These are phyloP conservation scores for Hemicrepidius hirtus DNA, from an alignment of 2,888 invertebrate species.

Conservation along the genomic window DNA sequence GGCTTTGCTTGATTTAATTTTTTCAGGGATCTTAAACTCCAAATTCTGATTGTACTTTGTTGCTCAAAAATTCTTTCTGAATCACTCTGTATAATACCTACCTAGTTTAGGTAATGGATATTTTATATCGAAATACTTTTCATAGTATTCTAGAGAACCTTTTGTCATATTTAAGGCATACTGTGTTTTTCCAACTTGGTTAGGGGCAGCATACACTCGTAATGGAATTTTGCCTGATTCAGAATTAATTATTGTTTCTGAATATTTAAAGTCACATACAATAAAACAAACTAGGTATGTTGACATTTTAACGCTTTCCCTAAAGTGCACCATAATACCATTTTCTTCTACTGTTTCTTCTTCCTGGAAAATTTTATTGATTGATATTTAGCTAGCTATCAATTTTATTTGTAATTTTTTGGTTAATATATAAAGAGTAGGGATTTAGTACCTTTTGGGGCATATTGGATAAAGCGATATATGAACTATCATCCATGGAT, in stretches of 20 bases:
- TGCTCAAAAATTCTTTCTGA: too few relatives aligned
- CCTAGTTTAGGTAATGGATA: slow-evolving; percentile 95
- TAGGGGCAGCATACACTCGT: slow-evolving; percentile 83
- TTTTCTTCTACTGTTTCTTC: slow-evolving; percentile 41
- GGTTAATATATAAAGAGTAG: too few relatives aligned
- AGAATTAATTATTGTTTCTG: slow-evolving; percentile 73
- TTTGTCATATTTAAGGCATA: slow-evolving; percentile 86
- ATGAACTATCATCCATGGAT: slow-evolving; percentile 76
- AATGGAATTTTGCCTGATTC: slow-evolving; percentile 74
- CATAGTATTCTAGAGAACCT: slow-evolving; percentile 85
- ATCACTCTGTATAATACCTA: too few relatives aligned
- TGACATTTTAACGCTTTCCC: slow-evolving; percentile 92
- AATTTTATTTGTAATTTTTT: too few relatives aligned
- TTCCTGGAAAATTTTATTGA: too few relatives aligned
- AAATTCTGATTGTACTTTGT: too few relatives aligned
- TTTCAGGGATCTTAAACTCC: too few relatives aligned
- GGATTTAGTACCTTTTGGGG: slow-evolving; percentile 82
- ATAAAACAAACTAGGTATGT: slow-evolving; percentile 96
- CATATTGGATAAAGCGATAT: slow-evolving; percentile 92
- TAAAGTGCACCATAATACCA: slow-evolving; percentile 78
- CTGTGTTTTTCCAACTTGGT: slow-evolving; percentile 82
- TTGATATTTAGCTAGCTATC: too few relatives aligned
- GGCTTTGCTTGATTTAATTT: too few relatives aligned
- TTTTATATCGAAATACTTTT: slow-evolving; percentile 85
- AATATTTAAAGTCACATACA: slow-evolving; percentile 87